Conservation (phyloP, 2,797 vertebrate species). For the Lithobates sylvaticus region DNA sequence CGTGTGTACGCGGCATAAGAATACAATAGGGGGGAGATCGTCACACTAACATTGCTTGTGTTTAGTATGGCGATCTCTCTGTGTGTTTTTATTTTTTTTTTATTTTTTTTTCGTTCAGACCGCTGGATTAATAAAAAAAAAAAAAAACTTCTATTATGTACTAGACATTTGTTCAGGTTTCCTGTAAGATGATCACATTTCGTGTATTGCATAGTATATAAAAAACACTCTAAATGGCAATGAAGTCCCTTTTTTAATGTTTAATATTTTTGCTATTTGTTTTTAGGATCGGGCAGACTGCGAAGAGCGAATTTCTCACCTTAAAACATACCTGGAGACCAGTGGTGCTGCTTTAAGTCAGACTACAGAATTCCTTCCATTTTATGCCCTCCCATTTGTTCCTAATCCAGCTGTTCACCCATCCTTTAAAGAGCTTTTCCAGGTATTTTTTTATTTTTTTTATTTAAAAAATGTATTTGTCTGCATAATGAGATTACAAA, state of each 20-base stretch:
- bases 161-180: too few species aligned
- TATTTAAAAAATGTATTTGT: background rate
- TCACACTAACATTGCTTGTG: too few species aligned
- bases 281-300: conserved; percentile 83
- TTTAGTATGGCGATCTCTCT: too few species aligned
- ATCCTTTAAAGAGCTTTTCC: conserved; percentile 93
- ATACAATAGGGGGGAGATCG: too few species aligned
- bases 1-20: too few species aligned
- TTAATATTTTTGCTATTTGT: conserved; percentile 37
- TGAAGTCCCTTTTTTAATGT: background rate
- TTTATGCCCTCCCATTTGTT: conserved; percentile 95
- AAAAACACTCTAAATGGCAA: background rate
- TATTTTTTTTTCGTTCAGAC: too few species aligned
- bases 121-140: too few species aligned
- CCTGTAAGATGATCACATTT: background rate
- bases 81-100: too few species aligned
- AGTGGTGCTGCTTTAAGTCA: conserved; percentile 90
- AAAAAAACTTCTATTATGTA: too few species aligned
- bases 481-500: background rate
- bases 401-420: conserved; percentile 89
- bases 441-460: conserved; percentile 73
- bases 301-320: conserved; percentile 83
- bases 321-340: conserved; percentile 92
- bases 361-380: conserved; percentile 92
- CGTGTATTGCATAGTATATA: background rate